A percentile compares a stretch with the other conserved stretches of the same genome.
Conservation (phyloP, 2,888 invertebrate species). For the Aporophyla lueneburgensis region DNA sequence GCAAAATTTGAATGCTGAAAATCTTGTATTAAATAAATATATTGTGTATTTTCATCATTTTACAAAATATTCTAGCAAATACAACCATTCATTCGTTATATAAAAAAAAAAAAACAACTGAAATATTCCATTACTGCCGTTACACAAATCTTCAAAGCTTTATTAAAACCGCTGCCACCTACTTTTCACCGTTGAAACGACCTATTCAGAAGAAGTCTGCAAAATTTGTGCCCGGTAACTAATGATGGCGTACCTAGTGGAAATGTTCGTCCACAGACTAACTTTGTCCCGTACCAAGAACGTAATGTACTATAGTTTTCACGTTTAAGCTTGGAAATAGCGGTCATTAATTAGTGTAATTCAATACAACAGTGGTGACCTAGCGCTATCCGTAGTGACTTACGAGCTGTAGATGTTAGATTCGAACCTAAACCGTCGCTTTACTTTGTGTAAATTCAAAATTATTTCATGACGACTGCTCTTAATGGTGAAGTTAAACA, state of each 20-base stretch:
- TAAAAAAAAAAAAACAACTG: not conserved
- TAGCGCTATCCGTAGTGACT: no score
- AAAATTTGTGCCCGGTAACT: constrained; percentile 37
- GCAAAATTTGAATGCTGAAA: not conserved
- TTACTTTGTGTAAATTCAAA: no score
- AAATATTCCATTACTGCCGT: not conserved
- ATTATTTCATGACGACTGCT: no score
- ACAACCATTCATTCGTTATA: not conserved
- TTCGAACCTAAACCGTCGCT: no score
- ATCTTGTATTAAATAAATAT: not conserved
- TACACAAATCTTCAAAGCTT: constrained; percentile 10
- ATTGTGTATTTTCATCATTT: not conserved
- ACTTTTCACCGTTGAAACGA: constrained; percentile 27
- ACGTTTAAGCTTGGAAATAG: not conserved
- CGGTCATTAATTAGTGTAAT: no score
- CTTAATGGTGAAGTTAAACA: no score
- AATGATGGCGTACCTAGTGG: constrained; percentile 29
- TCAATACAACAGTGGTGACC: no score
- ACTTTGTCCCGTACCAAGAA: constrained; percentile 17
- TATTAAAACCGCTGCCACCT: constrained; percentile 32
- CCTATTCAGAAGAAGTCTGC: constrained; percentile 14
- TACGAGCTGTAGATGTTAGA: no score
- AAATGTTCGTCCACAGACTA: constrained; percentile 22
- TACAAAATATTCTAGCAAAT: not conserved
- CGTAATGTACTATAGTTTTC: not conserved